Percentiles rank a stretch among this genome's conserved stretches.
phyloP scores from a whole-genome alignment of 2,113 vertebrate genomes.

The Bujurquina vittata region DNA sequence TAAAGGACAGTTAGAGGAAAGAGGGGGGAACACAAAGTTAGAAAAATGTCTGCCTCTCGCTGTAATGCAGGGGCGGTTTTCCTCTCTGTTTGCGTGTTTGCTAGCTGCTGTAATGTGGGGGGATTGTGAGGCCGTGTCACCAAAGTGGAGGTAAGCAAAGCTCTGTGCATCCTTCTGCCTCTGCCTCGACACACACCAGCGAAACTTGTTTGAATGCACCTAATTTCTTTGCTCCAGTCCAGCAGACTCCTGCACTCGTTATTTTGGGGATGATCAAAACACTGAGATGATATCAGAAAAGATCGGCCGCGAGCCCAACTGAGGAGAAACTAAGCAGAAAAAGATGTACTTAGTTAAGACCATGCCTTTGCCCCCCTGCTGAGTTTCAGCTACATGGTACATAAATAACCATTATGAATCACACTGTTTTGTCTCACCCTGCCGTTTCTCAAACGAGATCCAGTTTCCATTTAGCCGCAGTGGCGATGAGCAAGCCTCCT shows the following conservation, averaged over 20 bases:
- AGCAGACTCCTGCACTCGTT: slow-evolving; percentile 57
- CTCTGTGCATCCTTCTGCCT: slow-evolving; percentile 8
- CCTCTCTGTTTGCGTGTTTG: background rate
- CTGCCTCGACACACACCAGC: background rate
- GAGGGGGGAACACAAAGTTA: background rate
- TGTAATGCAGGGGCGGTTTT: slow-evolving; percentile 12
- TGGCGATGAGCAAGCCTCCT: slow-evolving; percentile 56
- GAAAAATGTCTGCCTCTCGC: background rate
- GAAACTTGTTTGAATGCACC: slow-evolving; percentile 53
- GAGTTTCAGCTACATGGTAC: slow-evolving; percentile 70
- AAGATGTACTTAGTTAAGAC: slow-evolving; percentile 72
- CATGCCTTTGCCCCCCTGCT: slow-evolving; percentile 71
- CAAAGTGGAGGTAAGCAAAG: slow-evolving; percentile 40
- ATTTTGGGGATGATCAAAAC: slow-evolving; percentile 71
- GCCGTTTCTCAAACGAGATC: slow-evolving; percentile 74
- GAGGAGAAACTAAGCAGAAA: slow-evolving; percentile 62
- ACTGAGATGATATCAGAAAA: slow-evolving; percentile 34
- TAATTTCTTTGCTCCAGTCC: slow-evolving; percentile 34
- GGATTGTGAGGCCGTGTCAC: background rate
- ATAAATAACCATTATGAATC: slow-evolving; percentile 82
- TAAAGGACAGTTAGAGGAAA: slow-evolving; percentile 55
- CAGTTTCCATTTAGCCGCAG: slow-evolving; percentile 76
- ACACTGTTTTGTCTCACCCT: slow-evolving; percentile 74
- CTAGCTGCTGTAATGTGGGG: background rate
- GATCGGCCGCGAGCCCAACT: slow-evolving; percentile 27